These are phyloP conservation scores for Burhinus bistriatus DNA, from an alignment of 2,113 vertebrate species.

Conservation along the genomic window DNA sequence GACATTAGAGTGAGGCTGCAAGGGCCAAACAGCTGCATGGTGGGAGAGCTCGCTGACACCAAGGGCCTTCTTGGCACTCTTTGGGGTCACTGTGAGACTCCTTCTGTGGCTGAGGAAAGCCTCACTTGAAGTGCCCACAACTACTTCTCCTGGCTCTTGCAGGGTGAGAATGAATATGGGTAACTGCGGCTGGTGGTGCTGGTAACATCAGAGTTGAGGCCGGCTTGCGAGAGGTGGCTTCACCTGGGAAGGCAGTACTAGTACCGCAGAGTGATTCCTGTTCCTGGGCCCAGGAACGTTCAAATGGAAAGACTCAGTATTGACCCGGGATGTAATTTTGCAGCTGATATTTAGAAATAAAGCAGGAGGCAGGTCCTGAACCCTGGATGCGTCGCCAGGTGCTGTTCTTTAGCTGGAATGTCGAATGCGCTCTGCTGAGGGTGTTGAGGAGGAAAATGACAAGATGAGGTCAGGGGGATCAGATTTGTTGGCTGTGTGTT, in stretches of 20 bases:
- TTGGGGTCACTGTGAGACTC: not conserved
- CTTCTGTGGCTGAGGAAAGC: not conserved
- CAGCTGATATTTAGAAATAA: not conserved
- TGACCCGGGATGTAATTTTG: not conserved
- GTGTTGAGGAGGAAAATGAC: not conserved
- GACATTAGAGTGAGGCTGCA: not conserved
- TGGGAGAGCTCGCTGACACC: not conserved
- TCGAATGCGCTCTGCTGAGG: not conserved
- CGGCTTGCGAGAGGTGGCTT: not conserved
- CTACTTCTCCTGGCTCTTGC: not conserved
- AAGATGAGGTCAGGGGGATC: not conserved
- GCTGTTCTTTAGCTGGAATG: not conserved
- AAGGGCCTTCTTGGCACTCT: not conserved
- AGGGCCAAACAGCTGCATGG: not conserved
- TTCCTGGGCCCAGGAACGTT: not conserved
- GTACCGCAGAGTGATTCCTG: not conserved
- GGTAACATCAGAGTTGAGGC: not conserved
- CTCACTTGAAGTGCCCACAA: not conserved
- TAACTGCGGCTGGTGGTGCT: not conserved
- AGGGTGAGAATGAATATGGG: not conserved
- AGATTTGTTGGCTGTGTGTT: not conserved
- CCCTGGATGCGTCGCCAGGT: not conserved
- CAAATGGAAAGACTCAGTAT: not conserved
- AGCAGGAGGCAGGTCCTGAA: not conserved
- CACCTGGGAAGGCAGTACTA: not conserved